phyloP scores from a whole-genome alignment of 2,888 invertebrate genomes.

The Erebia ligea region DNA sequence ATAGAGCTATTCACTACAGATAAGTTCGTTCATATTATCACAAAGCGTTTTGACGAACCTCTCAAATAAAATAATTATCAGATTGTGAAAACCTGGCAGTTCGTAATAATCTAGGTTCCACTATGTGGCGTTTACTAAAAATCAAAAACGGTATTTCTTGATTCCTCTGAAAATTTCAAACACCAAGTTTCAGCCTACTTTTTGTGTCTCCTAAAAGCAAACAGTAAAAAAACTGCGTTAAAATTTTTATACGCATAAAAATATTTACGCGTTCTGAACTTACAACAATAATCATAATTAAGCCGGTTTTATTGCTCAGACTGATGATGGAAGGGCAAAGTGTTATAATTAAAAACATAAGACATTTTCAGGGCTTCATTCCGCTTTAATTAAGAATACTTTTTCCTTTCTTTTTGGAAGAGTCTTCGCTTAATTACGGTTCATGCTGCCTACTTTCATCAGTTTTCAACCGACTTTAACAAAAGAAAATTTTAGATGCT shows the following conservation, averaged over 20 bases:
- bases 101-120: too few relatives aligned
- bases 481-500: background rate
- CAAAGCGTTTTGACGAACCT: too few relatives aligned
- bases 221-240: background rate
- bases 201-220: background rate
- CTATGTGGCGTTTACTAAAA: too few relatives aligned
- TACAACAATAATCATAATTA: conserved; percentile 46
- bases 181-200: too few relatives aligned
- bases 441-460: conserved; percentile 61
- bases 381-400: conserved; percentile 72
- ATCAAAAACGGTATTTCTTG: too few relatives aligned
- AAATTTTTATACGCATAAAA: background rate
- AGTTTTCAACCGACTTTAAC: conserved; percentile 33
- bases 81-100: too few relatives aligned
- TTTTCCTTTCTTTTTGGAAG: conserved; percentile 59
- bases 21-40: too few relatives aligned
- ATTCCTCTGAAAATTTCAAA: too few relatives aligned
- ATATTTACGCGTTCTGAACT: conserved; percentile 30
- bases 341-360: conserved; percentile 69
- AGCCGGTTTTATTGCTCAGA: conserved; percentile 46
- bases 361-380: conserved; percentile 57
- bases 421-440: conserved; percentile 71
- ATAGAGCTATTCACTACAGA: too few relatives aligned
- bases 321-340: conserved; percentile 48
- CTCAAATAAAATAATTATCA: too few relatives aligned